These are phyloP conservation scores for Microplitis deprimator DNA, from an alignment of 2,888 invertebrate genomes.

Conservation along the genomic window DNA sequence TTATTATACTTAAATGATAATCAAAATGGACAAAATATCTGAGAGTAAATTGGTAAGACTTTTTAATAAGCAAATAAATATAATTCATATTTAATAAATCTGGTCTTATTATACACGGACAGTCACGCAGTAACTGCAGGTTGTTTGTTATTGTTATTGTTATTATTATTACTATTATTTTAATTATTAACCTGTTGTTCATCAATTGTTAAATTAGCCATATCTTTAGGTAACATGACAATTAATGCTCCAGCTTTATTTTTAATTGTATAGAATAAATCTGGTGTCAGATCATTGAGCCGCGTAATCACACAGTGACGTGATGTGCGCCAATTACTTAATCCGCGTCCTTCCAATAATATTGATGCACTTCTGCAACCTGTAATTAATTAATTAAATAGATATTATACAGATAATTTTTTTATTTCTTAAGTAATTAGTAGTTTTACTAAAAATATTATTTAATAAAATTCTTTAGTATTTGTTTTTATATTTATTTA, in stretches of 20 bases:
- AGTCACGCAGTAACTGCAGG: too few relatives aligned
- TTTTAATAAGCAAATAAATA: too few relatives aligned
- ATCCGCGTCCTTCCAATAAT: constrained; percentile 90
- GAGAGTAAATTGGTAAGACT: too few relatives aligned
- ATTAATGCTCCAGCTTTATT: constrained; percentile 88
- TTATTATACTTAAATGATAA: too few relatives aligned
- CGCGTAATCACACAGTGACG: constrained; percentile 90
- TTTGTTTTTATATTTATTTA: too few relatives aligned
- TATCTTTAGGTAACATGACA: constrained; percentile 85
- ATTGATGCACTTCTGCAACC: constrained; percentile 90
- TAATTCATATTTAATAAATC: too few relatives aligned
- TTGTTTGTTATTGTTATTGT: background rate
- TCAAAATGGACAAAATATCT: too few relatives aligned
- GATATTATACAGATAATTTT: constrained; percentile 2
- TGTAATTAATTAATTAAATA: constrained; percentile 34
- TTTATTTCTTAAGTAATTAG: background rate
- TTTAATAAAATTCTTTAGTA: too few relatives aligned
- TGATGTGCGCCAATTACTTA: constrained; percentile 88
- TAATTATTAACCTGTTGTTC: constrained; percentile 77
- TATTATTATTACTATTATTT: constrained; percentile 7
- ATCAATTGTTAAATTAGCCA: constrained; percentile 77
- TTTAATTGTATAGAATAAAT: constrained; percentile 83
- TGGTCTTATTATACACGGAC: too few relatives aligned
- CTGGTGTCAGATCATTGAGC: constrained; percentile 85
- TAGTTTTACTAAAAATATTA: too few relatives aligned